Evolutionary conservation across 2,797 vertebrate genomes (phyloP), one percentile per base, ranked within the genome.

Genomic region (Cirrhinus mrigala): DNA sequence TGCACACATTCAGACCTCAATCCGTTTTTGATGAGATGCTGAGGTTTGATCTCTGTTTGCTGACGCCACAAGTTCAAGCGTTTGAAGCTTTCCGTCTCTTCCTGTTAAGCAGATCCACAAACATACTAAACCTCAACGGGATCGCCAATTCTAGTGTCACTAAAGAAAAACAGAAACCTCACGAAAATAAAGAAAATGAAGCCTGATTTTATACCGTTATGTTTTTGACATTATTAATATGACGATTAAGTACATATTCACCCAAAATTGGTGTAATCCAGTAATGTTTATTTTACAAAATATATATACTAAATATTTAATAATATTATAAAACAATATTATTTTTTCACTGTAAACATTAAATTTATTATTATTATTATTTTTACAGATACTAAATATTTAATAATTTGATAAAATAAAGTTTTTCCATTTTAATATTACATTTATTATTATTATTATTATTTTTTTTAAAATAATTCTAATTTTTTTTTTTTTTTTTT

Each of bases 11-110:
- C 78, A 50, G 62, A 85, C 88, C 89, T 90, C 87, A 91, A 91
- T 93, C 91, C 90, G 87, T 91, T 92, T 92, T 93, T 92, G 91
- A 94, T 93, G 89, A 94, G 89, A 88, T 64, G 71, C 64, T 83
- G 74, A 50, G 86, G 90, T 91, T 90, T 91, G 88, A 91, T 84
- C 80, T 60, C 20, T 37, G 64, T 88, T 87, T 81, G 68, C 84
- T 89, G 87, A 81, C 73, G 89, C 64, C 74, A 82, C 77, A 84
- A 81, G 87, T 88, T 82, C 29, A 87, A 88, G 24, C 69, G 70
- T 74, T 83, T 62, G 76, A 75, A 66, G 83, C 69, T 76, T 71
- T 77, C 37, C 4, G 1, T 24, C n/a, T 81, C 62, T 50, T 16
- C 56, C 62, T 27, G 40, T 16, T 74, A 75, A 85, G 58, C 54